Evolutionary conservation across 1,140 invertebrate genomes (phyloP).

Genomic region (Sinella curviseta): DNA sequence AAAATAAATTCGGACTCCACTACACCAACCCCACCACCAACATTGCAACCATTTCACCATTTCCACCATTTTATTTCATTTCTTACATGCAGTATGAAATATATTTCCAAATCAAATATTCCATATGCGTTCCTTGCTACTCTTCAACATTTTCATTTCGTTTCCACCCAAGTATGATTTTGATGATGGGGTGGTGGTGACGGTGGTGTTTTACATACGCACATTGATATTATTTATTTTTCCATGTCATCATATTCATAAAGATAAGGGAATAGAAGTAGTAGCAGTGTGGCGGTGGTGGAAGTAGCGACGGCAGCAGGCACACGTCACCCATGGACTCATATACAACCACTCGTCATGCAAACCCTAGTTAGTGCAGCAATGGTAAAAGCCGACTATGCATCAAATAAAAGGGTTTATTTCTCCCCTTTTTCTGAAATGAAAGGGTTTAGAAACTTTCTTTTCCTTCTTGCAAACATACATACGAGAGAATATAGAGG

Average conservation of each 20-base stretch:
- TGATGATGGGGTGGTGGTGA: background rate
- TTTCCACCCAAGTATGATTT: background rate
- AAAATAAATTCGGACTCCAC: background rate
- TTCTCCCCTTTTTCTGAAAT: background rate
- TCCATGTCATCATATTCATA: background rate
- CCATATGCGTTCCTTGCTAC: no score
- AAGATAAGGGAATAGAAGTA: background rate
- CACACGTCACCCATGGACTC: background rate
- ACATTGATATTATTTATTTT: background rate
- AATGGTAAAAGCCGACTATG: no score
- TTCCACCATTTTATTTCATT: background rate
- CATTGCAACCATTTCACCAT: background rate
- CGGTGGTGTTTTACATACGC: background rate
- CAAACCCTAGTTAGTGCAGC: no score
- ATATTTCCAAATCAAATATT: no score
- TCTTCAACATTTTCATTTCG: no score
- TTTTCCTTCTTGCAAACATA: no score
- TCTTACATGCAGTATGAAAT: no score
- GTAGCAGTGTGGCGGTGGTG: background rate
- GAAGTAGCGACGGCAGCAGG: background rate
- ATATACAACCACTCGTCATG: no score
- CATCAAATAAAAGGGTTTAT: background rate
- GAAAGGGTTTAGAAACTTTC: background rate
- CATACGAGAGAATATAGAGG: no score
- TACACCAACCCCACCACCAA: background rate